These are phyloP conservation scores for Clanis bilineata DNA, from an alignment of 2,888 invertebrate species.

Conservation along the genomic window DNA sequence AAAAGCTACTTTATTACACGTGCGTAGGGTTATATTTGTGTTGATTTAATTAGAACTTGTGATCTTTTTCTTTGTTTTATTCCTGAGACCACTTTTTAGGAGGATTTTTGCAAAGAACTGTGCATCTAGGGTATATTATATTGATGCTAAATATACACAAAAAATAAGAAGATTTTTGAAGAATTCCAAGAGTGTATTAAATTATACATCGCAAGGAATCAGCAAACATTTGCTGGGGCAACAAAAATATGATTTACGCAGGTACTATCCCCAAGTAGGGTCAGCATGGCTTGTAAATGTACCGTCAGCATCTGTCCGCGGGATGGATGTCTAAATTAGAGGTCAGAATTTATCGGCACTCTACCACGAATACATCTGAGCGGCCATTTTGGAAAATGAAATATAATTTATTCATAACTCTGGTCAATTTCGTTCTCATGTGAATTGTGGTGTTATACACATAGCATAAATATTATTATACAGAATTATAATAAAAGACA, in stretches of 20 bases:
- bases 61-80: no score
- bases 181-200: neutral
- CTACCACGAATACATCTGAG: slow-evolving; percentile 24
- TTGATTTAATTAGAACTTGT: no score
- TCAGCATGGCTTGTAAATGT: slow-evolving; percentile 36
- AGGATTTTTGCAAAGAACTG: no score
- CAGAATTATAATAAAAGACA: no score
- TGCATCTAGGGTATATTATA: no score
- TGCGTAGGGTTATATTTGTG: no score
- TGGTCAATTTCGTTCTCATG: neutral
- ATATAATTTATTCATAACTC: slow-evolving; percentile 8
- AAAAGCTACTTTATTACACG: no score
- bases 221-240: slow-evolving; percentile 31
- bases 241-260: slow-evolving; percentile 33
- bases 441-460: no score
- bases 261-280: slow-evolving; percentile 26
- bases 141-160: no score
- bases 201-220: slow-evolving; percentile 22
- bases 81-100: no score
- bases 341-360: slow-evolving; percentile 33
- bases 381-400: slow-evolving; percentile 5
- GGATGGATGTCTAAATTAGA: slow-evolving; percentile 32
- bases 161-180: neutral
- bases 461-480: no score
- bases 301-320: slow-evolving; percentile 34